phyloP scores from a whole-genome alignment of 2,797 vertebrate species.

The Channallabes apus region DNA sequence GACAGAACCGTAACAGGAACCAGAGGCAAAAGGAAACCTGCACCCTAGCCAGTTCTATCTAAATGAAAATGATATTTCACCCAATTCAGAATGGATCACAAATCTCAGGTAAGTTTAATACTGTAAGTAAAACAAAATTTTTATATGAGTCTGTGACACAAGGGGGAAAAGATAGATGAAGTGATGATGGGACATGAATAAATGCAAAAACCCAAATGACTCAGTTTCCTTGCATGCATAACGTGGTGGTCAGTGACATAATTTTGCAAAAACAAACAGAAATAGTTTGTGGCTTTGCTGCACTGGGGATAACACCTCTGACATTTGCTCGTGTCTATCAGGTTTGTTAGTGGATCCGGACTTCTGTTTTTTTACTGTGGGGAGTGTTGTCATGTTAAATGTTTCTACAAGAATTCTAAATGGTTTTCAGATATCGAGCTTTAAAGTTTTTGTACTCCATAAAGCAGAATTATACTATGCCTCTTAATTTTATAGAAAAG shows the following conservation, averaged over 20 bases:
- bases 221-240: background rate
- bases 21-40: background rate
- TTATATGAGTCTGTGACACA: background rate
- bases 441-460: too few species aligned
- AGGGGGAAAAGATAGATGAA: background rate
- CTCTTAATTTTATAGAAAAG: too few species aligned
- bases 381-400: background rate
- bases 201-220: background rate
- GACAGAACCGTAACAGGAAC: background rate
- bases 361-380: background rate
- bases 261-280: background rate
- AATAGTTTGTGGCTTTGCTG: slow-evolving; percentile 2
- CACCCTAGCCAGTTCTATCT: background rate
- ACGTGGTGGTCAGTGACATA: background rate
- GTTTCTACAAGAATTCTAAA: too few species aligned
- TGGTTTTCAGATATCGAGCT: too few species aligned
- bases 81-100: background rate
- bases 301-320: background rate
- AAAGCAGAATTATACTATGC: too few species aligned
- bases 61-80: background rate
- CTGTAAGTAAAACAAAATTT: background rate
- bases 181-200: slow-evolving; percentile 8
- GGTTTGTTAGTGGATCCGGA: background rate
- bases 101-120: background rate
- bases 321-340: too few species aligned